Conservation (phyloP, 2,113 vertebrate genomes). For the Clarias batrachus region DNA sequence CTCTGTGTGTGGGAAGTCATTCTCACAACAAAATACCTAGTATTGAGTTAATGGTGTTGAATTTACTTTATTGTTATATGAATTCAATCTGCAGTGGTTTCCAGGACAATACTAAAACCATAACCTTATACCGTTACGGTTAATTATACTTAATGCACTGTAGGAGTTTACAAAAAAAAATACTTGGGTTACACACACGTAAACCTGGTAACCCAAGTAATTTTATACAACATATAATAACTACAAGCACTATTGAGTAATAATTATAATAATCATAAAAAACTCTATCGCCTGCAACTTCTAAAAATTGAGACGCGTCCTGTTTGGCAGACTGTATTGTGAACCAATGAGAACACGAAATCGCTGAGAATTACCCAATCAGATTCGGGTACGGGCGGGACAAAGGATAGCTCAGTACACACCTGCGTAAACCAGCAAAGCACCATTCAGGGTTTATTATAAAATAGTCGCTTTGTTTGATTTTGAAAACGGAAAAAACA, state of each 20-base stretch:
- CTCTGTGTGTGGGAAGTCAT: not conserved
- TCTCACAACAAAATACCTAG: not conserved
- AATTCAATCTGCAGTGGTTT: not conserved
- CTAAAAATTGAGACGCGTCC: not conserved
- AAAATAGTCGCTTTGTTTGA: slow-evolving; percentile 10
- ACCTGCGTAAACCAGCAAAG: slow-evolving; percentile 45
- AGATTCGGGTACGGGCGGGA: not conserved
- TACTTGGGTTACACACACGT: not conserved
- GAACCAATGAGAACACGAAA: not conserved
- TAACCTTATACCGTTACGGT: not conserved
- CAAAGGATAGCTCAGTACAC: not conserved
- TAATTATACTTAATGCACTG: not conserved
- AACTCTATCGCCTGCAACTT: not conserved
- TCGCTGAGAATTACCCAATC: not conserved
- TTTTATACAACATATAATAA: not conserved
- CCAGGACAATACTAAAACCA: not conserved
- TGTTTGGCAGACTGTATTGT: not conserved
- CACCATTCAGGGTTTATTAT: not conserved
- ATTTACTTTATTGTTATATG: not conserved
- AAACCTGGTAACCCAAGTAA: not conserved
- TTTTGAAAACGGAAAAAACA: not conserved
- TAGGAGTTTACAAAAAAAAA: not conserved
- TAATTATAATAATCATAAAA: not conserved
- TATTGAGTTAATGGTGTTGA: not conserved
- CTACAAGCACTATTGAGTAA: not conserved